Conservation (phyloP, 2,888 invertebrate species). For the Dorcus parallelipipedus region DNA sequence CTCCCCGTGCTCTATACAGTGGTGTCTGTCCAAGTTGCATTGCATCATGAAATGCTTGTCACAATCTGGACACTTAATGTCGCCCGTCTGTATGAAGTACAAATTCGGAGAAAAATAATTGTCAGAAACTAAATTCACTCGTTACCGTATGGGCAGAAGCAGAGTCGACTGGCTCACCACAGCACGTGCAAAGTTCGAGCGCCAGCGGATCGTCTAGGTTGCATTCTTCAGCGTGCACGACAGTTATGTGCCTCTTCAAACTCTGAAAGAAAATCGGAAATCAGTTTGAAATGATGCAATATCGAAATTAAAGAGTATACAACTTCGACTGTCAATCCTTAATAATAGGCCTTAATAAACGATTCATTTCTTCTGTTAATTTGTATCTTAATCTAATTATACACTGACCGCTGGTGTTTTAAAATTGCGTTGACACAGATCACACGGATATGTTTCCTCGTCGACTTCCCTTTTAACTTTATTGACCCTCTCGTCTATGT, state of each 20-base stretch:
- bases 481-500: slow-evolving; percentile 6
- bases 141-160: slow-evolving; percentile 34
- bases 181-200: slow-evolving; percentile 55
- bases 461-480: slow-evolving; percentile 9
- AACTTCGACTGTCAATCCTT: too few species aligned
- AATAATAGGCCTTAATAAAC: too few species aligned
- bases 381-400: background rate
- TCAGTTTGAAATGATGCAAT: background rate
- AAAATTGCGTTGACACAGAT: slow-evolving; percentile 38
- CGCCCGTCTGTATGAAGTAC: slow-evolving; percentile 47
- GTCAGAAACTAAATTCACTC: background rate
- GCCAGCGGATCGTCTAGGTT: slow-evolving; percentile 41
- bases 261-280: slow-evolving; percentile 35
- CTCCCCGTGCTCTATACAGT: slow-evolving; percentile 66
- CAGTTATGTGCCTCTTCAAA: slow-evolving; percentile 45
- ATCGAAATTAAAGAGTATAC: too few species aligned
- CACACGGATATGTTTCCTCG: slow-evolving; percentile 32
- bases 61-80: slow-evolving; percentile 59
- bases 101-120: slow-evolving; percentile 13
- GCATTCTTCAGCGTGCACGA: slow-evolving; percentile 33
- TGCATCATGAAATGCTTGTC: slow-evolving; percentile 70
- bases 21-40: slow-evolving; percentile 63
- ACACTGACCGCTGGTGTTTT: slow-evolving; percentile 40
- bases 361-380: too few species aligned
- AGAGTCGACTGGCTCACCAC: slow-evolving; percentile 55